Conservation (phyloP, 2,888 invertebrate genomes). For the Callinectes sapidus region DNA sequence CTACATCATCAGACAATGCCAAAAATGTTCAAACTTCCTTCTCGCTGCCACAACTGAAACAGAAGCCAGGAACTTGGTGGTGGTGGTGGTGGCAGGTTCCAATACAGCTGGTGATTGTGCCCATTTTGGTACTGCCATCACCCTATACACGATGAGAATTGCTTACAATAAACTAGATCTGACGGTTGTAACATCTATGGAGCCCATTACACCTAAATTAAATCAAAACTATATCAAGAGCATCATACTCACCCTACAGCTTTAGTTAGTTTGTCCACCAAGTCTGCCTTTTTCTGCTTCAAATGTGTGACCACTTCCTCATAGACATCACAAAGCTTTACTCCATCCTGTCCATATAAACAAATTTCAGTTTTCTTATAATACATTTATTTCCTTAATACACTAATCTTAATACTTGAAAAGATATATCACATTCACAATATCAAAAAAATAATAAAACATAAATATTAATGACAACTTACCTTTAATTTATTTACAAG, state of each 20-base stretch:
- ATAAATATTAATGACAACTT: neutral
- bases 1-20: too few relatives aligned
- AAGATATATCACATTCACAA: neutral
- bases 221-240: neutral
- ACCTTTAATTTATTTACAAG: conserved; percentile 21
- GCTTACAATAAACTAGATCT: too few relatives aligned
- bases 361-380: neutral
- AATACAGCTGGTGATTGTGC: too few relatives aligned
- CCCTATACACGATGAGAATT: too few relatives aligned
- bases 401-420: neutral
- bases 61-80: too few relatives aligned
- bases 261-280: conserved; percentile 93
- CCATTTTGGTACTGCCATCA: too few relatives aligned
- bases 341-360: conserved; percentile 79
- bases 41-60: too few relatives aligned
- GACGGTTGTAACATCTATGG: too few relatives aligned
- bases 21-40: too few relatives aligned
- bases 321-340: conserved; percentile 90
- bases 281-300: conserved; percentile 89
- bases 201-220: neutral
- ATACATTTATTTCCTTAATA: neutral
- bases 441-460: neutral
- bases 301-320: conserved; percentile 87
- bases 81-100: too few relatives aligned
- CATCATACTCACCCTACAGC: conserved; percentile 84